A percentile compares a stretch with the other conserved stretches of the same genome.
Conservation (phyloP, 2,797 vertebrate genomes). For the Sarcophilus harrisii region DNA sequence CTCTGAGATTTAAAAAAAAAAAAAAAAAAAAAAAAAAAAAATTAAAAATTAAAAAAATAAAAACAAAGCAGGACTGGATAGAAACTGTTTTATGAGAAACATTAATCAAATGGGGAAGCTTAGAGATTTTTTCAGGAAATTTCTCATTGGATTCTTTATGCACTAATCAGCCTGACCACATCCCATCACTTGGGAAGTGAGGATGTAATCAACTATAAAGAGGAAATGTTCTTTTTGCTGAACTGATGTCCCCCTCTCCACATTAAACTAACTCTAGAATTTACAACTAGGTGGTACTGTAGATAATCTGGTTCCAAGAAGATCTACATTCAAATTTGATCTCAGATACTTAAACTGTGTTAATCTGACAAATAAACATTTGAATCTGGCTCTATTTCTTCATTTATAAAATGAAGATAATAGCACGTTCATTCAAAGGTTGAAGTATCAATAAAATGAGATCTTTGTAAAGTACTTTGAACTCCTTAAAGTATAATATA, state of each 20-base stretch:
- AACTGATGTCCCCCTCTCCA: neutral
- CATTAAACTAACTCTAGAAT: neutral
- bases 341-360: neutral
- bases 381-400: neutral
- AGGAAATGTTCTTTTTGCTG: neutral
- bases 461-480: too few species aligned
- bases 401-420: too few species aligned
- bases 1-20: neutral
- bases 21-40: slow-evolving; percentile 57
- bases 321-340: neutral
- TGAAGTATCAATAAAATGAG: too few species aligned
- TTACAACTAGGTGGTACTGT: neutral
- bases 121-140: slow-evolving; percentile 28
- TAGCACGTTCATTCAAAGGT: too few species aligned
- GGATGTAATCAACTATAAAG: neutral
- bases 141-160: slow-evolving; percentile 31
- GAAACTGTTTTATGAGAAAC: slow-evolving; percentile 37
- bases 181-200: slow-evolving; percentile 3
- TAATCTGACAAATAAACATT: neutral
- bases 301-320: neutral
- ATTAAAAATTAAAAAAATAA: slow-evolving; percentile 61
- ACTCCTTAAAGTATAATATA: too few species aligned
- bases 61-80: slow-evolving; percentile 46
- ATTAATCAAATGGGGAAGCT: slow-evolving; percentile 19
- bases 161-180: slow-evolving; percentile 8